Evolutionary conservation across 1,140 invertebrate species (phyloP), one percentile per base, ranked within the genome.

Genomic region (Mylabris phalerata): DNA sequence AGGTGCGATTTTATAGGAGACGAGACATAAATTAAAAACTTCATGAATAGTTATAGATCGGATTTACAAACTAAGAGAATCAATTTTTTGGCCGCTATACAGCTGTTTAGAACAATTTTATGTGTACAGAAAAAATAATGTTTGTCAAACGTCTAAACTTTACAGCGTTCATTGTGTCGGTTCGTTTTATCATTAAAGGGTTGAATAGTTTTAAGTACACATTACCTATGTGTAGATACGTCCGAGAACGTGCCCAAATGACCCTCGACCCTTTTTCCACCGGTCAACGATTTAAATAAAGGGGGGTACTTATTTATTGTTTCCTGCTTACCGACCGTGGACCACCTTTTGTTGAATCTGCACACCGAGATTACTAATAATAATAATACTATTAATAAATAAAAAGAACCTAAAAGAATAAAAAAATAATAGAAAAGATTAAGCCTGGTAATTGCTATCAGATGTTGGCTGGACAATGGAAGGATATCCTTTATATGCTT

Each of bases 401-500:
- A 19, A 19, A 19, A 32, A 32, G 32, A 32, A 7, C 32, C 1
- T 19, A 19, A 19, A 13, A 19, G 32, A 32, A 32, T 4, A 32
- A 51, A 55, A 58, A 41, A 63, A 45, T 44, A 9, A 25, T 44
- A 38, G 26, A 46, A 58, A 50, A 61, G 59, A 61, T 62, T 59
- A 63, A 54, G 57, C 45, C 54, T 45, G 61, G 51, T 59, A 63
- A 63, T 63, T 63, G 58, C 61, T 59, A 63, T 63, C 61, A 63
- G 61, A 63, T 63, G 61, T 50, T 49, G 26, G 42, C 42, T 51
- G 61, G 51, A 63, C 57, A 63, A 63, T 63, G 55, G 57, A 56
- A 63, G 61, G 61, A 63, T 59, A 59, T 63, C 61, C 61, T 63
- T 63, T 63, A 62, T 62, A 48, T 38, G 13, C 51, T 62, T 52